Percentiles rank a stretch among this genome's conserved stretches.
Evolutionary conservation across 2,113 vertebrate genomes (phyloP).

Genomic region (Nerophis ophidion): DNA sequence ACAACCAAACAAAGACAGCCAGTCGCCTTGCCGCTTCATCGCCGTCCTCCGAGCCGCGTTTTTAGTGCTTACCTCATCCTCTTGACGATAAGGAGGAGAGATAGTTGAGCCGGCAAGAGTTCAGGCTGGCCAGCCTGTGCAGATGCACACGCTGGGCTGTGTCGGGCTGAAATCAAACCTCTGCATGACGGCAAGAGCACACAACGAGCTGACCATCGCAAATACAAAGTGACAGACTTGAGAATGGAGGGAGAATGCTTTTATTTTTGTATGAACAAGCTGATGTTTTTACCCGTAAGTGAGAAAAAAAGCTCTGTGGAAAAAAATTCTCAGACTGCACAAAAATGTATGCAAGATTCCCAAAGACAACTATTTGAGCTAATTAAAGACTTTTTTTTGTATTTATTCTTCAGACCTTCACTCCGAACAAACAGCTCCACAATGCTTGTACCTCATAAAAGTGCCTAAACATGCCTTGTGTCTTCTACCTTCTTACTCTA

Average conservation of each 20-base stretch:
- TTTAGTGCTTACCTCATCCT: conserved; percentile 58
- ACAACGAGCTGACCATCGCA: conserved; percentile 46
- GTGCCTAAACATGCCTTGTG: too few relatives aligned
- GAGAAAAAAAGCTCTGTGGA: background rate
- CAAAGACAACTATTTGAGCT: background rate
- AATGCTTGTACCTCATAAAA: too few relatives aligned
- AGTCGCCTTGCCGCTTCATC: conserved; percentile 26
- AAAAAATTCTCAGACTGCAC: background rate
- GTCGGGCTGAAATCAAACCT: conserved; percentile 55
- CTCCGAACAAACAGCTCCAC: too few relatives aligned
- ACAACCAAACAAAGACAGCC: conserved; percentile 36
- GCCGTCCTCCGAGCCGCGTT: conserved; percentile 27
- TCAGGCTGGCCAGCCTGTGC: conserved; percentile 18
- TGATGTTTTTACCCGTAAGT: conserved; percentile 22
- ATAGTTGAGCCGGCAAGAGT: conserved; percentile 37
- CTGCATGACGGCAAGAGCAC: conserved; percentile 56
- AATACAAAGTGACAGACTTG: conserved; percentile 58
- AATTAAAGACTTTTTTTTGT: background rate
- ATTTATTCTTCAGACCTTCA: too few relatives aligned
- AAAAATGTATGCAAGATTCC: background rate
- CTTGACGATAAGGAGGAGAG: conserved; percentile 25
- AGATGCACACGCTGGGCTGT: conserved; percentile 25
- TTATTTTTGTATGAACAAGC: conserved; percentile 46
- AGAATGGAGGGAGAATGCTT: conserved; percentile 46
- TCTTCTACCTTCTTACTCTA: too few relatives aligned